phyloP scores from a whole-genome alignment of 2,113 vertebrate species.

The Pituophis catenifer region DNA sequence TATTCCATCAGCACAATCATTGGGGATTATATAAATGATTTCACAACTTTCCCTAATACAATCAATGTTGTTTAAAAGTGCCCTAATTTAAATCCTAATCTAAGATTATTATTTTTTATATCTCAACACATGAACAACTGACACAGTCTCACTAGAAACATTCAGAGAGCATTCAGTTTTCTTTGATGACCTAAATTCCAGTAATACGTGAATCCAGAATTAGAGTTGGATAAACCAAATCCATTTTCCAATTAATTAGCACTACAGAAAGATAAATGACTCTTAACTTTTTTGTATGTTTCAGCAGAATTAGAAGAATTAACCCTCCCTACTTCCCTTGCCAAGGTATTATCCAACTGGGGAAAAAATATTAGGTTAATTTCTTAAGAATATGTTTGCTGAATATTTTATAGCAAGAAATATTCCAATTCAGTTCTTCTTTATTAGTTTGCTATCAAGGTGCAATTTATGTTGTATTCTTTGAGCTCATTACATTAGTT shows the following conservation, averaged over 20 bases:
- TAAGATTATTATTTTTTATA: background rate
- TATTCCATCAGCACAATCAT: background rate
- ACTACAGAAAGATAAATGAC: background rate
- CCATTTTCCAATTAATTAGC: background rate
- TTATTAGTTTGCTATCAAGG: background rate
- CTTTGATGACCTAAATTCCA: background rate
- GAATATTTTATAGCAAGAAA: background rate
- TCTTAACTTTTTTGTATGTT: background rate
- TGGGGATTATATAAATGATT: background rate
- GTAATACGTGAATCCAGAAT: background rate
- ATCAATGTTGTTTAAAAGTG: background rate
- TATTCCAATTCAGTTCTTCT: background rate
- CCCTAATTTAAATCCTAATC: background rate
- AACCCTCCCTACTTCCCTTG: background rate
- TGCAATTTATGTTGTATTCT: background rate
- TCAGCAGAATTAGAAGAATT: background rate
- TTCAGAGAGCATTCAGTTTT: background rate
- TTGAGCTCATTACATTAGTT: background rate
- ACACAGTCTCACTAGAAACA: background rate
- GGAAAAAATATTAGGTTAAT: background rate
- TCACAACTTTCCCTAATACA: background rate
- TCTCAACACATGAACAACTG: background rate
- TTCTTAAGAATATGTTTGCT: background rate
- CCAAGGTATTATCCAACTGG: background rate
- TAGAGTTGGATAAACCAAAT: background rate